Evolutionary conservation across 2,888 invertebrate genomes (phyloP), one percentile per base, ranked within the genome.

Genomic region (Drosophila lutescens): DNA sequence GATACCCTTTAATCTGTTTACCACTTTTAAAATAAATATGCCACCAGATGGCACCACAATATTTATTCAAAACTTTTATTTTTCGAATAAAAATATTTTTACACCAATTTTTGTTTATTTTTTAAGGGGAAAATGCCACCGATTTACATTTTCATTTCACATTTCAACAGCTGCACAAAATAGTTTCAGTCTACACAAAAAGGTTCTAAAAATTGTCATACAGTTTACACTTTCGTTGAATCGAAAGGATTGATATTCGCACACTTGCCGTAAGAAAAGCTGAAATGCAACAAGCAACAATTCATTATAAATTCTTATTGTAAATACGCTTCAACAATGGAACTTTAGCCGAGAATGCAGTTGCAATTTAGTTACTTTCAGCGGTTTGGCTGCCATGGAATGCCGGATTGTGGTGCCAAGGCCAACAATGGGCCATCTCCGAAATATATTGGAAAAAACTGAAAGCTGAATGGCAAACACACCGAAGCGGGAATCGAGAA

Each of bases 301-400:
- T 3, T n/a, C 15, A 15, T 40, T 30, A 63, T 20, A 63, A 74
- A 87, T 81, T 87, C 88, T 71, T 74, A 67, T 84, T 69, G 70
- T 72, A 78, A 73, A 69, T 58, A 54, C 66, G 9, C 13, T 36
- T 54, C 17, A 50, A 38, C 40, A 50, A 54, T 41, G 36, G n/a
- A 41, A 34, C 17, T 32, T 20, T 44, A 54, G 69, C 17, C 12
- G 60, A 53, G 46, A 54, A 59, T 61, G 73, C 69, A 71, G 58
- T 66, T 75, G 76, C 87, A 86, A 81, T 78, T 86, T 73, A 81
- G 82, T 81, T 84, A 81, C 86, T 81, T 70, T 70, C 82, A 84
- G 87, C 71, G 83, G 89, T 76, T 88, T 76, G 78, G 74, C 76
- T 66, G 72, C 60, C 74, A 46, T 72, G 78, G 86, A 80, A 69